phyloP scores from a whole-genome alignment of 2,113 vertebrate species.

The Arenaria interpres region DNA sequence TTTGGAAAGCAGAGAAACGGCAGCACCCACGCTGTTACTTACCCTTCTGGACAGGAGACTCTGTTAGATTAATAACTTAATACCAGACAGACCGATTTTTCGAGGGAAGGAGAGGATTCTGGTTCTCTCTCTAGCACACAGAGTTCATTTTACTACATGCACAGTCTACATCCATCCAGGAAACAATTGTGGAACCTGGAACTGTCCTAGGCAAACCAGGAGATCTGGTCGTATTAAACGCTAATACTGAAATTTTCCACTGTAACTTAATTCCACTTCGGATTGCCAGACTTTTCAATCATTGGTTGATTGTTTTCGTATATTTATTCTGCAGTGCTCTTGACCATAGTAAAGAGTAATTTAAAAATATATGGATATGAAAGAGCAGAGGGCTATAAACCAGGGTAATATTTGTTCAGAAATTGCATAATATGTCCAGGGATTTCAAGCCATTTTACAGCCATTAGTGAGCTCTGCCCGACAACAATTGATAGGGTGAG shows the following conservation, averaged over 20 bases:
- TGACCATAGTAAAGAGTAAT: not conserved
- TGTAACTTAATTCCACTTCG: conserved; percentile 60
- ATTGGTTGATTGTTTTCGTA: conserved; percentile 23
- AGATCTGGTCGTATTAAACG: conserved; percentile 49
- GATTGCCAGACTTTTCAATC: conserved; percentile 65
- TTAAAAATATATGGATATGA: not conserved
- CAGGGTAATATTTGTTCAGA: not conserved
- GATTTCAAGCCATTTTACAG: not conserved
- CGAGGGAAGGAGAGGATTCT: not conserved
- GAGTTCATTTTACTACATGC: not conserved
- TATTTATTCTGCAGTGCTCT: not conserved
- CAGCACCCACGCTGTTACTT: not conserved
- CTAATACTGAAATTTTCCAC: conserved; percentile 70
- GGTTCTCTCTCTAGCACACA: not conserved
- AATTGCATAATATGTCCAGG: not conserved
- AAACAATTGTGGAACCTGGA: conserved; percentile 59
- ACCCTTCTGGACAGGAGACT: not conserved
- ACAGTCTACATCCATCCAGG: conserved; percentile 13
- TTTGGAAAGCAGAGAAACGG: not conserved
- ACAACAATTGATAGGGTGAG: not conserved
- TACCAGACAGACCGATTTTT: not conserved
- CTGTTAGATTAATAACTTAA: not conserved
- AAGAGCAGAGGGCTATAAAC: not conserved
- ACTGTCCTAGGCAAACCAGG: conserved; percentile 43
- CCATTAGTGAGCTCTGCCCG: not conserved